Evolutionary conservation across 2,797 vertebrate genomes (phyloP).

Genomic region (Peromyscus melanophrys): DNA sequence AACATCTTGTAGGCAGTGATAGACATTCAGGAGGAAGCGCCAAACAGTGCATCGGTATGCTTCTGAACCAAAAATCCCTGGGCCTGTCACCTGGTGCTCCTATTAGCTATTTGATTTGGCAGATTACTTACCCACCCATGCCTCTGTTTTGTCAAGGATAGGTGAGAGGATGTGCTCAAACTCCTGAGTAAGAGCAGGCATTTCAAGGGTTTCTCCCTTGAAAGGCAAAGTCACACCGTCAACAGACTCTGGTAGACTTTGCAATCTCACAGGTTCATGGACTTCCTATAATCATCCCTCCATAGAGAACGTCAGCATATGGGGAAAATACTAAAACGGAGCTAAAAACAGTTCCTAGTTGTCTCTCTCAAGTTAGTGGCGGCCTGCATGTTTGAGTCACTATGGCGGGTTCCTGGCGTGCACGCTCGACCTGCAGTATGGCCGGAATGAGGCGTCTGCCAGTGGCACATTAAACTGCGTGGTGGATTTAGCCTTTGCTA

Average conservation of each 20-base stretch:
- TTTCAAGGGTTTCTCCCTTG: background rate
- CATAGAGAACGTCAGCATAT: slow-evolving; percentile 28
- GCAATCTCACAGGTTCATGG: background rate
- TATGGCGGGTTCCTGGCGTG: too few relatives aligned
- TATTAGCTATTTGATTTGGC: accelerated
- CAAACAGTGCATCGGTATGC: background rate
- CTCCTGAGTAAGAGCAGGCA: background rate
- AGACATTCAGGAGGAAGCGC: background rate
- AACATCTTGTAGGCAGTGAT: background rate
- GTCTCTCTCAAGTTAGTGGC: too few relatives aligned
- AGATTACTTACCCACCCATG: background rate
- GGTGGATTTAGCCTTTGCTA: too few relatives aligned
- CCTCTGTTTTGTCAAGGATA: background rate
- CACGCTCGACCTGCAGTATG: too few relatives aligned
- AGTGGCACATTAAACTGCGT: too few relatives aligned
- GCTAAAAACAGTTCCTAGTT: too few relatives aligned
- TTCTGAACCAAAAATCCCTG: background rate
- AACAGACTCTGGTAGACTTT: background rate
- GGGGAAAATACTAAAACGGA: too few relatives aligned
- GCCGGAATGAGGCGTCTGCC: too few relatives aligned
- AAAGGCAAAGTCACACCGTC: background rate
- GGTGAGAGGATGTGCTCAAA: background rate
- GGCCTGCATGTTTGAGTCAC: too few relatives aligned
- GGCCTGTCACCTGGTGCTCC: background rate
- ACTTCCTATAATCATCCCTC: slow-evolving; percentile 49